Evolutionary conservation across 2,113 vertebrate species (phyloP).

Genomic region (Brachypodius melanocephalos): DNA sequence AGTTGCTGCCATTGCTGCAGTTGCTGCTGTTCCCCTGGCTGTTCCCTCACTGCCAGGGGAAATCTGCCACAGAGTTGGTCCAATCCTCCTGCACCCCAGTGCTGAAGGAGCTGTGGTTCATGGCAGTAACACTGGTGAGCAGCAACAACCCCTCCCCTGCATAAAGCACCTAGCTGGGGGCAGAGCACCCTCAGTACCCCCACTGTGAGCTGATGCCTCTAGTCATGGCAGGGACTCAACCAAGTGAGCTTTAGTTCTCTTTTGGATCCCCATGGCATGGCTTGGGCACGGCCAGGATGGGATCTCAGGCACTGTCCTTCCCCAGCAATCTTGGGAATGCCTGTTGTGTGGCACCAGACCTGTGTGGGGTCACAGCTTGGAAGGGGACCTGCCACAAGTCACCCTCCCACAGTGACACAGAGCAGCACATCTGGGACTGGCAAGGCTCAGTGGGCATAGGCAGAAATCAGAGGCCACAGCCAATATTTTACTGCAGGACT

Average conservation of each 20-base stretch:
- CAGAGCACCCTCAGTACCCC: background rate
- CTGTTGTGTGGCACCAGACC: background rate
- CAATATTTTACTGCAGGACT: background rate
- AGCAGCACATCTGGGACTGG: background rate
- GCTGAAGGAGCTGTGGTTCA: background rate
- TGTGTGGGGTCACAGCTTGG: fast-evolving
- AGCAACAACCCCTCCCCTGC: background rate
- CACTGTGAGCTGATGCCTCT: background rate
- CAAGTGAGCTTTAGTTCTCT: background rate
- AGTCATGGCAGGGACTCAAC: background rate
- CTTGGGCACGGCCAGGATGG: fast-evolving
- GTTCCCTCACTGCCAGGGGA: background rate
- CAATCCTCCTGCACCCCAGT: background rate
- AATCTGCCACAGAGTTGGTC: background rate
- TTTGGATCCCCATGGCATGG: background rate
- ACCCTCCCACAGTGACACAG: fast-evolving
- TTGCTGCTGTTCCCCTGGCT: background rate
- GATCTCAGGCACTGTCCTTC: background rate
- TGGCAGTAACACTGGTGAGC: background rate
- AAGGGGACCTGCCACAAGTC: background rate
- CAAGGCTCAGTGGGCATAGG: fast-evolving
- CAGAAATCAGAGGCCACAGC: background rate
- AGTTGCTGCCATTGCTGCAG: background rate
- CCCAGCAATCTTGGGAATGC: background rate
- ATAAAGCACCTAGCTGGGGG: background rate